A percentile compares a stretch with the other conserved stretches of the same genome.
Conservation (phyloP, 2,797 vertebrate genomes). For the Odontamblyopus lacepedii region DNA sequence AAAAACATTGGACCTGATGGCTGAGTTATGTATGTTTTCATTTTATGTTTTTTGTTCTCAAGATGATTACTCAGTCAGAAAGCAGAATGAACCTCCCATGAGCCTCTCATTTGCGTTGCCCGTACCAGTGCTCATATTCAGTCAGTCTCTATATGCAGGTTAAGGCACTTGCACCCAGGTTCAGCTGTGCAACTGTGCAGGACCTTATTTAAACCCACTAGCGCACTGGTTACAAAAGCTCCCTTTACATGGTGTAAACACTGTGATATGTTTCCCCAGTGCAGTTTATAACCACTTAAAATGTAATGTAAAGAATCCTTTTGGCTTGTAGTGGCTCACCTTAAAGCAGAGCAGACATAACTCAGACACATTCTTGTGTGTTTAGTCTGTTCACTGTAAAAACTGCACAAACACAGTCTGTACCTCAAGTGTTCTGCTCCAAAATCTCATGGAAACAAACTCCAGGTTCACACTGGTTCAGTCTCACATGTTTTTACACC, state of each 20-base stretch:
- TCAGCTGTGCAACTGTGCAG: too few species aligned
- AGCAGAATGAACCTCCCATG: too few species aligned
- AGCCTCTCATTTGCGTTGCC: too few species aligned
- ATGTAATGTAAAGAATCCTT: background rate
- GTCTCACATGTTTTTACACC: background rate
- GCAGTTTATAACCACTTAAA: too few species aligned
- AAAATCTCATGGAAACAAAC: constrained; percentile 4
- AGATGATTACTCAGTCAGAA: too few species aligned
- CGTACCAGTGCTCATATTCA: too few species aligned
- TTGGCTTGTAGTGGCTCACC: background rate
- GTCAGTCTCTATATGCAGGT: too few species aligned
- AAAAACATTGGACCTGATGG: too few species aligned
- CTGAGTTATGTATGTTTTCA: too few species aligned
- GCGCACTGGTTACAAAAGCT: background rate
- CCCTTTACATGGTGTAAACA: background rate
- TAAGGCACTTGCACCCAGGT: too few species aligned
- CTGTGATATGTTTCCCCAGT: background rate
- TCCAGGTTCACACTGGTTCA: background rate
- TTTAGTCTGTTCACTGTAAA: background rate
- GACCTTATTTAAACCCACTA: too few species aligned
- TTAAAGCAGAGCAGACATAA: background rate
- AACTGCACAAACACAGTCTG: background rate
- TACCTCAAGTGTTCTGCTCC: background rate
- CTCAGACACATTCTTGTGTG: background rate
- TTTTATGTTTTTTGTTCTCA: too few species aligned